Evolutionary conservation across 2,113 vertebrate genomes (phyloP), one percentile per base, ranked within the genome.

Genomic region (Oryzias curvinotus): DNA sequence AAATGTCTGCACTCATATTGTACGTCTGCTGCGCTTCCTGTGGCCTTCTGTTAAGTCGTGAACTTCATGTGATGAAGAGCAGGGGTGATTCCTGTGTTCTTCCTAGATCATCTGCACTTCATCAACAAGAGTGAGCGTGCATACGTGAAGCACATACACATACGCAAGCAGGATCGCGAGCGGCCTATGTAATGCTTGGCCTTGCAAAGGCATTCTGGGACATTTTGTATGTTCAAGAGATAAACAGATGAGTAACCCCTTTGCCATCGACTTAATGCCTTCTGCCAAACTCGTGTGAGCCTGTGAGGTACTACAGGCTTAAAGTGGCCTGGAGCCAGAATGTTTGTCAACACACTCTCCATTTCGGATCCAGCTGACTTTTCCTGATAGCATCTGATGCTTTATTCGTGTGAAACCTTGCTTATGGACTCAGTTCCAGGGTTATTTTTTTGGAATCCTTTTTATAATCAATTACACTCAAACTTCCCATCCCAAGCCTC

Each of bases 281-380:
- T 91, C 91, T 90, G 88, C 81, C 77, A 59, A 70, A 75, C 89
- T 90, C 68, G 85, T 88, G 86, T 83, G 49, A 69, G 65, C 68
- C 68, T 45, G 1, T 1, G 4, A 65, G 68, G 62, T 64, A 65
- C 70, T 45, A 5, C 16, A 30, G 2, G 21, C 52, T 43, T 15
- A 51, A 48, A 26, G n/a, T 60, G 0, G 42, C 82, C 43, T 26
- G 18, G 13, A 77, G 67, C 54, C 48, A 57, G 19, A 28, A 77
- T 57, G 47, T 78, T 76, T 68, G 57, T 78, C 74, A 78, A 74
- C 46, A 74, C 25, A n/a, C 44, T 18, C 42, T 51, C 7, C 16
- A 58, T 43, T 48, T 56, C 43, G n/a, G 1, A 26, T 73, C 3
- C 1, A n/a, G 45, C 28, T 36, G 4, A 15, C 67, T 52, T 62